Conservation (phyloP, 2,797 vertebrate genomes). For the Enteromius radiatus region DNA sequence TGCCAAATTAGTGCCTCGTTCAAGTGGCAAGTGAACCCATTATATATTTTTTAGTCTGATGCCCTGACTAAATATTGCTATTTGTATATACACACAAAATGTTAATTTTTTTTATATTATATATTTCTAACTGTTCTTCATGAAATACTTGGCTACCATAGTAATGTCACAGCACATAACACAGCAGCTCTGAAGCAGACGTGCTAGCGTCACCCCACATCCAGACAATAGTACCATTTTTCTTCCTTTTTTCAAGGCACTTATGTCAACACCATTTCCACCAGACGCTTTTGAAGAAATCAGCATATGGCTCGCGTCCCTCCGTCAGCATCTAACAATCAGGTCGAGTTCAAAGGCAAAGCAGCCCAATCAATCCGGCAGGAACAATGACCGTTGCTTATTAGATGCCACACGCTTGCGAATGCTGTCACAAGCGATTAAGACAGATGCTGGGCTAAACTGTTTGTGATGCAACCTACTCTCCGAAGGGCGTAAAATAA, state of each 20-base stretch:
- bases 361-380: conserved; percentile 47
- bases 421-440: conserved; percentile 58
- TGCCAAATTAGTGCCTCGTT: too few relatives aligned
- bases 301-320: conserved; percentile 35
- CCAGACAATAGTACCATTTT: conserved; percentile 15
- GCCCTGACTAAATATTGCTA: too few relatives aligned
- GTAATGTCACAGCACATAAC: background rate
- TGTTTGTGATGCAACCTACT: conserved; percentile 55
- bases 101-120: too few relatives aligned
- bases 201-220: background rate
- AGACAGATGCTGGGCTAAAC: conserved; percentile 52
- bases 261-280: conserved; percentile 38
- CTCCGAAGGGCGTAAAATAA: conserved; percentile 14
- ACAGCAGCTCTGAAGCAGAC: conserved; percentile 9
- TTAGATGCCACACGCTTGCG: conserved; percentile 47
- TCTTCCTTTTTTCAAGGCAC: conserved; percentile 29
- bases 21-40: too few relatives aligned
- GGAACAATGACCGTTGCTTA: conserved; percentile 53
- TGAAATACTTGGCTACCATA: background rate
- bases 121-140: background rate
- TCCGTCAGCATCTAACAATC: conserved; percentile 43
- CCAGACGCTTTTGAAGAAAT: conserved; percentile 19
- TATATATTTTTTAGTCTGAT: too few relatives aligned
- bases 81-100: too few relatives aligned
- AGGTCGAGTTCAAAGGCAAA: conserved; percentile 48